phyloP scores from a whole-genome alignment of 2,888 invertebrate genomes.

The Diploptera punctata region DNA sequence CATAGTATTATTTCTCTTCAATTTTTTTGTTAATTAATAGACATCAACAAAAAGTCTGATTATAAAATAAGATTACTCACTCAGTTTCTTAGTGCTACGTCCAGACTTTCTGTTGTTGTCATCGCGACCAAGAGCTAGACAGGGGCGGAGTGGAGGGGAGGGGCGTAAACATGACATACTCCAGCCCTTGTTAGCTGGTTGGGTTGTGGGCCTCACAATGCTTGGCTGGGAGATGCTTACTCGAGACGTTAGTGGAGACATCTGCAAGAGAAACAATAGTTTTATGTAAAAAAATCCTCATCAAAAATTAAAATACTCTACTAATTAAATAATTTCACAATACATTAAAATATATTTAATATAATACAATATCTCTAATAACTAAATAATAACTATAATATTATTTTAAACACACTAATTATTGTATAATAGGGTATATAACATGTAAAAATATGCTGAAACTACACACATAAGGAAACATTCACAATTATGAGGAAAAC shows the following conservation, averaged over 20 bases:
- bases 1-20: too few species aligned
- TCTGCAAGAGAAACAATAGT: constrained; percentile 57
- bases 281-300: neutral
- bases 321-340: neutral
- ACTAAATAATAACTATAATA: too few species aligned
- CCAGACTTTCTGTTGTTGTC: constrained; percentile 38
- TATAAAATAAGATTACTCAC: constrained; percentile 44
- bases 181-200: constrained; percentile 66
- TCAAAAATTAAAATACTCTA: neutral
- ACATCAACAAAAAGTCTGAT: too few species aligned
- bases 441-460: too few species aligned
- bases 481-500: too few species aligned
- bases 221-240: constrained; percentile 36
- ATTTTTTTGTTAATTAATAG: too few species aligned
- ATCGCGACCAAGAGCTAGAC: constrained; percentile 63
- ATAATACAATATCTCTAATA: too few species aligned
- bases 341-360: neutral
- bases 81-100: constrained; percentile 43
- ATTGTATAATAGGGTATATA: too few species aligned
- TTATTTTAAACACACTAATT: too few species aligned
- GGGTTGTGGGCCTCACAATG: constrained; percentile 19
- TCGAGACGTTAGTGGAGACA: constrained; percentile 56
- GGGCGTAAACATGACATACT: constrained; percentile 87
- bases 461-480: too few species aligned
- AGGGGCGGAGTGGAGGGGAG: constrained; percentile 84